These are phyloP conservation scores for Tarsius wallacei DNA, from an alignment of 2,797 vertebrate species.

Conservation along the genomic window DNA sequence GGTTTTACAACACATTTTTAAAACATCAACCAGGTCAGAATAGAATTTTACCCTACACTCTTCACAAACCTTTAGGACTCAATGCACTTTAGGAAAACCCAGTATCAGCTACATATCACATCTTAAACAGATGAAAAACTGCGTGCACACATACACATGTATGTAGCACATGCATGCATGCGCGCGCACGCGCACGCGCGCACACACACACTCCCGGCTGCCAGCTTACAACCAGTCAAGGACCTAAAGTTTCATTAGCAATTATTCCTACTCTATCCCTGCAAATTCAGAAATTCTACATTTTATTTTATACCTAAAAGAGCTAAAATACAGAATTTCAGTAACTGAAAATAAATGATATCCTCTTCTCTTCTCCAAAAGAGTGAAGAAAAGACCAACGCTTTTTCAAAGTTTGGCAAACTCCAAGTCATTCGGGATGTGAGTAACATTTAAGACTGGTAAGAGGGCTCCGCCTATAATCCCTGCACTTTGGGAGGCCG, in stretches of 20 bases:
- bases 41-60: background rate
- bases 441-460: too few relatives aligned
- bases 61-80: background rate
- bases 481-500: too few relatives aligned
- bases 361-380: background rate
- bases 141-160: background rate
- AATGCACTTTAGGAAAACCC: background rate
- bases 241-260: background rate
- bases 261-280: background rate
- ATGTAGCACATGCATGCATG: background rate
- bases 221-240: background rate
- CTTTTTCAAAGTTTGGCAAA: background rate
- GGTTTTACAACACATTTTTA: background rate
- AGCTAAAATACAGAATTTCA: background rate
- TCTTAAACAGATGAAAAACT: background rate
- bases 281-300: background rate
- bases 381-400: background rate
- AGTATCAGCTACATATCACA: background rate
- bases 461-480: too few relatives aligned
- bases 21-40: background rate
- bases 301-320: background rate
- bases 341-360: background rate
- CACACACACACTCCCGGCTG: background rate
- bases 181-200: too few relatives aligned
- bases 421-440: background rate